A percentile compares a stretch with the other conserved stretches of the same genome.
These are phyloP conservation scores for Liparis tanakae DNA, from an alignment of 2,797 vertebrate genomes.

Conservation along the genomic window DNA sequence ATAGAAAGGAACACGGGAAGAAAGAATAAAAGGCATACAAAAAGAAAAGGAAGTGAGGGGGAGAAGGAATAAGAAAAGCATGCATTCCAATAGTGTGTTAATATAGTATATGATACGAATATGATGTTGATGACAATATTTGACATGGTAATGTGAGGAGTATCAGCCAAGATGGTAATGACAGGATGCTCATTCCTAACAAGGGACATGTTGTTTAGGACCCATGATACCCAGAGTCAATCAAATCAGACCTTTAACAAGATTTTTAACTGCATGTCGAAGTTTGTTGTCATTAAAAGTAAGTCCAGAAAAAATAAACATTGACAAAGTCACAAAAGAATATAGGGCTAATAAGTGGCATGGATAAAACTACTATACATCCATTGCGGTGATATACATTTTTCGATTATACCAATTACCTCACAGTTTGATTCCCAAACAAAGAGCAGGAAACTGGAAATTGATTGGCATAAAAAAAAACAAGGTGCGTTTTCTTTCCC, in stretches of 20 bases:
- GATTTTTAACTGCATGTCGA: not conserved
- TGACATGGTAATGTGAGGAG: conserved; percentile 46
- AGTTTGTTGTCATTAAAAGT: not conserved
- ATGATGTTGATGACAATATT: conserved; percentile 19
- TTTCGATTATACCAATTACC: not conserved
- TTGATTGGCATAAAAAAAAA: conserved; percentile 5
- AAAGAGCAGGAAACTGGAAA: not conserved
- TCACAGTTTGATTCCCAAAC: not conserved
- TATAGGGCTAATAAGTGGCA: not conserved
- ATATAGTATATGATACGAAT: conserved; percentile 7
- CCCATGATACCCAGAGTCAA: conserved; percentile 2
- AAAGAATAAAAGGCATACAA: not conserved
- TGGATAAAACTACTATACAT: not conserved
- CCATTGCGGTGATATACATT: not conserved
- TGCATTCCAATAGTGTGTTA: not conserved
- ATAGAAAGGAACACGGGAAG: not conserved
- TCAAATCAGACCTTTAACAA: conserved; percentile 10
- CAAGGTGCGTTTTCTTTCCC: not conserved
- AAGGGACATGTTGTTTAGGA: conserved; percentile 11
- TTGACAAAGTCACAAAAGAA: not conserved
- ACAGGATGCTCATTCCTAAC: conserved; percentile 44
- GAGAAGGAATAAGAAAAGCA: not conserved
- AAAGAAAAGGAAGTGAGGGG: not conserved
- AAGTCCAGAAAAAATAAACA: not conserved
- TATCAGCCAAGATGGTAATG: conserved; percentile 34